Evolutionary conservation across 2,797 vertebrate genomes (phyloP), one percentile per base, ranked within the genome.

Genomic region (Xenentodon cancila): DNA sequence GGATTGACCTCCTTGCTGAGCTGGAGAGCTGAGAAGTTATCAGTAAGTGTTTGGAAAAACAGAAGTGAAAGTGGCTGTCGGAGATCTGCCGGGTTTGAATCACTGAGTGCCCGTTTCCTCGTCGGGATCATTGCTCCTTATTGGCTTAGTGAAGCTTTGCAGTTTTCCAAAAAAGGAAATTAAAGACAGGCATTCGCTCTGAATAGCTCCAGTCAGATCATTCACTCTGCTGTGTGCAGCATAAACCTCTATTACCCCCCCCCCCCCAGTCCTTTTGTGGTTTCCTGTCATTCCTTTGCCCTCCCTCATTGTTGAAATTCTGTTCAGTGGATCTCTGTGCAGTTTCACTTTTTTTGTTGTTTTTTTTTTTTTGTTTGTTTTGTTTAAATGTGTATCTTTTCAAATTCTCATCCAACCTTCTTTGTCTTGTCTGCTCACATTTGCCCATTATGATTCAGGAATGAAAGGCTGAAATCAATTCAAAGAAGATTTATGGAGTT

Each of bases 91-190:
- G 52, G 64, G 59, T 71, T 54, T 22, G 52, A 80, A 71, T 61
- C 40, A 60, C 71, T 4, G 75, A 71, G 66, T 67, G 71, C 53
- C 40, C 11, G 57, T 73, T 74, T 87, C 42, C 27, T 75, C 62
- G 25, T 48, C 22, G 32, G 79, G 89, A 88, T 91, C 80, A 79
- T 73, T 73, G 83, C 81, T 90, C 84, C 86, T 92, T 86, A 90
- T 85, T 79, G 75, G 91, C 89, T 94, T 93, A 91, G 77, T 34
- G 74, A 77, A 80, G 92, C 89, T 94, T 92, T 92, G 82, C 79
- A 52, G 85, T 89, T 87, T 81, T 80, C 90, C 91, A 88, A 86
- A 90, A 91, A 89, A 89, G 86, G 87, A 91, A 92, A 86, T 87
- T 84, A 85, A 87, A 91, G 86, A 84, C 84, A 57, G 80, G 58